Percentiles rank a stretch among this genome's conserved stretches.
Evolutionary conservation across 2,888 invertebrate genomes (phyloP).

Genomic region (Polyommatus icarus): DNA sequence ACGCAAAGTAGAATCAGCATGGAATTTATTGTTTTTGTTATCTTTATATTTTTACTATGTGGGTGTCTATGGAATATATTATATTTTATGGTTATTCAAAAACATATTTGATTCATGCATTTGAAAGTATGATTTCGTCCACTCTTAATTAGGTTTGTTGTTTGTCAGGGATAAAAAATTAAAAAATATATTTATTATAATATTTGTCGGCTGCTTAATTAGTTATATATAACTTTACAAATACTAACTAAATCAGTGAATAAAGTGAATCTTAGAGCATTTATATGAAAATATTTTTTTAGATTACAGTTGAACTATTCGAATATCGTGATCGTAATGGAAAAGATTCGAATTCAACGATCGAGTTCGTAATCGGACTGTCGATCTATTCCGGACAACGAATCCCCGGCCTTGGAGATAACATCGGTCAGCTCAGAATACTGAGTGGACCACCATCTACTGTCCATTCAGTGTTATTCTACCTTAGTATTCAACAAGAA

Average conservation of each 20-base stretch:
- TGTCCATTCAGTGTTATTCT: neutral
- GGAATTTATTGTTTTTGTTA: slow-evolving; percentile 13
- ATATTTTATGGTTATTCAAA: slow-evolving; percentile 11
- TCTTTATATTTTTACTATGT: slow-evolving; percentile 14
- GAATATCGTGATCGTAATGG: slow-evolving; percentile 50
- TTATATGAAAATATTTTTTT: neutral
- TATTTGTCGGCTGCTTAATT: neutral
- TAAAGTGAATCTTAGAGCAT: neutral
- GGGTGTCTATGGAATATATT: slow-evolving; percentile 18
- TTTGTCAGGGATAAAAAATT: neutral
- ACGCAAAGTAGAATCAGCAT: neutral
- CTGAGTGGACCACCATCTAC: slow-evolving; percentile 67
- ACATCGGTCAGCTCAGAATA: slow-evolving; percentile 60
- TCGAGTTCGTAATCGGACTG: slow-evolving; percentile 57
- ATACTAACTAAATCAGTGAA: neutral
- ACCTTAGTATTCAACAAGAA: neutral
- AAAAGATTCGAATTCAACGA: slow-evolving; percentile 64
- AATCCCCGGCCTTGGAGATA: slow-evolving; percentile 73
- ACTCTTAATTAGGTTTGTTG: neutral
- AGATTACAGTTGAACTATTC: neutral
- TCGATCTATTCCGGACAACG: slow-evolving; percentile 71
- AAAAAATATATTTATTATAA: neutral
- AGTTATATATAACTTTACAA: no score
- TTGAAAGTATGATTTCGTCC: slow-evolving; percentile 4
- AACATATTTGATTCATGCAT: slow-evolving; percentile 9